Percentiles rank a stretch among this genome's conserved stretches.
Conservation (phyloP, 35 echinoderm and acorn worm genomes). For the Hemicentrotus pulcherrimus region DNA sequence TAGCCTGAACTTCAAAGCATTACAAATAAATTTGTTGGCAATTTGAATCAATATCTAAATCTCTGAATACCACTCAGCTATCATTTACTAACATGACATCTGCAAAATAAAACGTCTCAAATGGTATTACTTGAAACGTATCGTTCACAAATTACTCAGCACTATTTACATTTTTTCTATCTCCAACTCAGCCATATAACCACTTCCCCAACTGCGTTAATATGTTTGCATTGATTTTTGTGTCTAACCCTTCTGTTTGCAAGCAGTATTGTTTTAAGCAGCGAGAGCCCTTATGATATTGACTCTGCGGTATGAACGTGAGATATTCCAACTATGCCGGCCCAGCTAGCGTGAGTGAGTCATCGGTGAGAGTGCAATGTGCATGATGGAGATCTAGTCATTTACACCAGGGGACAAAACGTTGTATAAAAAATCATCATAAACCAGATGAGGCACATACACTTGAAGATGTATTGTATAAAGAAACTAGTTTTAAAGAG, state of each 20-base stretch:
- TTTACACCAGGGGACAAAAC: no score
- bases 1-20: not conserved
- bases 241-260: not conserved
- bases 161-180: not conserved
- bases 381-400: no score
- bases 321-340: not conserved
- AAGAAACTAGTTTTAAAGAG: no score
- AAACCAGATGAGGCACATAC: no score
- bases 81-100: not conserved
- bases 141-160: not conserved
- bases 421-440: no score
- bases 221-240: conserved; percentile 19
- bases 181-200: not conserved
- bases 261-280: not conserved
- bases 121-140: not conserved
- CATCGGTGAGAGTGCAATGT: not conserved
- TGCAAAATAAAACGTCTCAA: not conserved
- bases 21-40: not conserved
- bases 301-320: not conserved
- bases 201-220: not conserved
- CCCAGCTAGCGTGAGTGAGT: not conserved
- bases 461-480: no score
- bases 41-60: not conserved
- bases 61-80: not conserved
- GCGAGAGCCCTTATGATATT: not conserved